Percentiles rank a stretch among this genome's conserved stretches.
These are phyloP conservation scores for Diuraphis noxia DNA, from an alignment of 1,140 invertebrate species.

Conservation along the genomic window DNA sequence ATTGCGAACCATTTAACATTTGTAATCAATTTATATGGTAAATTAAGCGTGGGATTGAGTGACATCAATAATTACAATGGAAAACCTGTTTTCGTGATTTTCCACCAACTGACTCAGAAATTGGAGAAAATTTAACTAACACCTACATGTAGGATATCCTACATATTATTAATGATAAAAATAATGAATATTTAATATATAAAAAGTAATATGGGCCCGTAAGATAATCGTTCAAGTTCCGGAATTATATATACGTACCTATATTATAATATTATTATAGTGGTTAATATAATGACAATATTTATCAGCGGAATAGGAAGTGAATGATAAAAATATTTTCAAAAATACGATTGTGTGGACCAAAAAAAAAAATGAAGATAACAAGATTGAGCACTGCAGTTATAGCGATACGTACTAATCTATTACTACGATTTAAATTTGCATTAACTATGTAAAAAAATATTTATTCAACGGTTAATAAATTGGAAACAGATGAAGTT, in stretches of 20 bases:
- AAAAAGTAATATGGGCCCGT: neutral
- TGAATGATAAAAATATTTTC: neutral
- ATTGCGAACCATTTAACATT: neutral
- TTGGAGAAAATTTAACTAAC: too few species aligned
- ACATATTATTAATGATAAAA: neutral
- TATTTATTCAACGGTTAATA: too few species aligned
- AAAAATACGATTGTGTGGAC: neutral
- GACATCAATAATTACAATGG: neutral
- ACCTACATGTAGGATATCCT: too few species aligned
- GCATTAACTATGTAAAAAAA: too few species aligned
- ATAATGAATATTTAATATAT: neutral
- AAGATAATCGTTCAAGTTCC: neutral
- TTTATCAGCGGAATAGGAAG: neutral
- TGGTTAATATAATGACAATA: neutral
- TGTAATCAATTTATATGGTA: neutral
- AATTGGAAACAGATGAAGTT: too few species aligned
- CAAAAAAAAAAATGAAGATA: neutral
- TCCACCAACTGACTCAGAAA: too few species aligned
- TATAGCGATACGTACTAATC: too few species aligned
- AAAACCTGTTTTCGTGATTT: too few species aligned
- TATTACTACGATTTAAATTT: too few species aligned
- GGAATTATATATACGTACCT: neutral
- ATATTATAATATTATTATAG: too few species aligned
- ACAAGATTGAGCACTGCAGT: neutral
- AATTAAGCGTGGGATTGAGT: neutral